Conservation (phyloP, 37 sponge, comb jelly and placozoan species). For the Cladorhizidae sp. region DNA sequence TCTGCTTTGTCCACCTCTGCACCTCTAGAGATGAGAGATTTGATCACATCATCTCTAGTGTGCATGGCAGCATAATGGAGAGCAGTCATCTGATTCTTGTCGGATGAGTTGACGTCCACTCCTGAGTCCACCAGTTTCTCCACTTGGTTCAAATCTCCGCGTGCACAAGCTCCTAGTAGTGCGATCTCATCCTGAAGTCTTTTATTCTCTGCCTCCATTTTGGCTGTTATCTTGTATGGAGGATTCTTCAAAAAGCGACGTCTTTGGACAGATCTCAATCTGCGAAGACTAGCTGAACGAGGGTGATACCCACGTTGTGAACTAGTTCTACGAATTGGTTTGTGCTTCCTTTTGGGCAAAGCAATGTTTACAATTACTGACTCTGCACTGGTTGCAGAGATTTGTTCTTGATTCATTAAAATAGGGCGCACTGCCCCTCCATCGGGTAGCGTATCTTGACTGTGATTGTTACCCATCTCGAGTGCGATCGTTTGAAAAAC, state of each 20-base stretch:
- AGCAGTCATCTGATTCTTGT: slow-evolving; percentile 55
- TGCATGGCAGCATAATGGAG: slow-evolving; percentile 77
- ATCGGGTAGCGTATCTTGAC: too few species aligned
- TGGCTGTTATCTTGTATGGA: neutral
- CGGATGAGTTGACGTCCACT: slow-evolving; percentile 46
- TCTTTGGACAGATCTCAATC: slow-evolving; percentile 16
- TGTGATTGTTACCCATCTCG: too few species aligned
- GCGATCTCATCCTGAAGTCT: slow-evolving; percentile 15
- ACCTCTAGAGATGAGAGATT: slow-evolving; percentile 43
- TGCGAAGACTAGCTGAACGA: slow-evolving; percentile 33
- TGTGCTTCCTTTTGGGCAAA: too few species aligned
- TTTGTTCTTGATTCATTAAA: too few species aligned
- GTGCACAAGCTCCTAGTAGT: slow-evolving; percentile 35
- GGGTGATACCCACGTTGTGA: slow-evolving; percentile 10
- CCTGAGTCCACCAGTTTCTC: slow-evolving; percentile 25
- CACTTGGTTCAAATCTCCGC: slow-evolving; percentile 54
- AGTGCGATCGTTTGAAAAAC: too few species aligned
- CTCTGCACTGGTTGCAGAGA: too few species aligned
- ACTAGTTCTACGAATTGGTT: slow-evolving; percentile 1
- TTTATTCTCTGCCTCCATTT: slow-evolving; percentile 25
- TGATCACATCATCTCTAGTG: slow-evolving; percentile 49
- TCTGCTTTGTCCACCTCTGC: slow-evolving; percentile 46
- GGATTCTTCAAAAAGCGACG: neutral
- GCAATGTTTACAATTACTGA: too few species aligned
- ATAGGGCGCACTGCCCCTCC: too few species aligned